Evolutionary conservation across 2,113 vertebrate species (phyloP), one percentile per base, ranked within the genome.

Genomic region (Ia io): DNA sequence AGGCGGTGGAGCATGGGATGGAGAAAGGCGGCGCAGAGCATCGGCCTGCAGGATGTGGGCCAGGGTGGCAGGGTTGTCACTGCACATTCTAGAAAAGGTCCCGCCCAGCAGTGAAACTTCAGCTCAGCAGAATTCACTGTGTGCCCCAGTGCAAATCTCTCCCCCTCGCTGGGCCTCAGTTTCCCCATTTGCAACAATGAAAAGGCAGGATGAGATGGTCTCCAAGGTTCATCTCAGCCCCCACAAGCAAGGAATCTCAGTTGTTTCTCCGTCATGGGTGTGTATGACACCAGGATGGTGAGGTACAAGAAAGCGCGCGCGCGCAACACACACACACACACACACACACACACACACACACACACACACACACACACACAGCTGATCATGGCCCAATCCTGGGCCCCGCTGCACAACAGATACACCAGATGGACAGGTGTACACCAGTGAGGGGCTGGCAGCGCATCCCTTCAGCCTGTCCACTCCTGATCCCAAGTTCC

Each of bases 21-120:
- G 30, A 65, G 17, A 59, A n/a, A 42, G 17, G 7, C 0, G 25
- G 4, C 1, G 25, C 32, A 13, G 65, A 17, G 37, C 32, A 2
- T 0, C 0, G 3, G 63, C 11, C 18, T 2, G 3, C 0, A 7
- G 61, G 42, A 71, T 1, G 28, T 0, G 9, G 44, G 10, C 20
- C 74, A 22, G n/a, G 0, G 30, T 30, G 37, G 10, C n/a, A 20
- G 44, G 14, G 44, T 25, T 28, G 23, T 16, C n/a, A 4, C 17
- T 32, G 17, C 17, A 9, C 14, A 9, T 47, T 51, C 40, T 28
- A 23, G n/a, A n/a, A 51, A 91, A 93, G 47, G 51, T 25, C 76
- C 37, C 3, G 1, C 25, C 37, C 37, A 73, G 78, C 70, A 47
- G 16, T 5, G 40, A 40, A 44, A 37, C 78, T 61, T 14, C 40